These are phyloP conservation scores for Haemorhous mexicanus DNA, from an alignment of 2,113 vertebrate genomes.

Conservation along the genomic window DNA sequence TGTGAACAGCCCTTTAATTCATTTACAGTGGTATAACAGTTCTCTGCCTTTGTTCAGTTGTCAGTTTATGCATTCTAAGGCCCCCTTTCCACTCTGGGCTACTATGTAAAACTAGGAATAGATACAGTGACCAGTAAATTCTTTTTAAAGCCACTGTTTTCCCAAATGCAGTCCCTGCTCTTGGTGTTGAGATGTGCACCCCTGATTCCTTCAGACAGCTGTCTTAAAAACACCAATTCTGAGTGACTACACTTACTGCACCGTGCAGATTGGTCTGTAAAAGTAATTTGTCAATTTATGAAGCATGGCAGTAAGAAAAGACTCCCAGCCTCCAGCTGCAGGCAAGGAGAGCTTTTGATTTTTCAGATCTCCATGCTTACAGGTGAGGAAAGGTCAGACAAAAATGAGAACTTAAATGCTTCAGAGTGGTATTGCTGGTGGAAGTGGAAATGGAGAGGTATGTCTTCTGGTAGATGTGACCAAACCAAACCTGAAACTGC, in stretches of 20 bases:
- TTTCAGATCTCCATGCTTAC: background rate
- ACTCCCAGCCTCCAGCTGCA: background rate
- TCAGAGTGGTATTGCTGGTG: background rate
- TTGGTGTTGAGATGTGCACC: background rate
- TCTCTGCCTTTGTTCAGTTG: background rate
- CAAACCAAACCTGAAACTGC: background rate
- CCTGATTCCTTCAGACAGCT: slow-evolving; percentile 11
- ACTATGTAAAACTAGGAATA: background rate
- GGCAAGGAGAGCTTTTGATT: background rate
- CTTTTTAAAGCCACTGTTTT: background rate
- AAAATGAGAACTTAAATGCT: background rate
- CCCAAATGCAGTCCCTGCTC: background rate
- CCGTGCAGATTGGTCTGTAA: background rate
- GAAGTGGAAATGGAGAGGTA: background rate
- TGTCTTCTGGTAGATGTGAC: background rate
- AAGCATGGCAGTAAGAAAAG: background rate
- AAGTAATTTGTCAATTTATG: slow-evolving; percentile 20
- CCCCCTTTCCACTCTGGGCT: background rate
- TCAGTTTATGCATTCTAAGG: background rate
- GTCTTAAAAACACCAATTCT: background rate
- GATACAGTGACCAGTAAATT: background rate
- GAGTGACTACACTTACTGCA: background rate
- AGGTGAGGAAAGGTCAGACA: background rate
- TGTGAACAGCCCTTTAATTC: background rate
- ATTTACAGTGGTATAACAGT: background rate